Conservation (phyloP, 2,888 invertebrate species). For the Halictus quadricinctus region DNA sequence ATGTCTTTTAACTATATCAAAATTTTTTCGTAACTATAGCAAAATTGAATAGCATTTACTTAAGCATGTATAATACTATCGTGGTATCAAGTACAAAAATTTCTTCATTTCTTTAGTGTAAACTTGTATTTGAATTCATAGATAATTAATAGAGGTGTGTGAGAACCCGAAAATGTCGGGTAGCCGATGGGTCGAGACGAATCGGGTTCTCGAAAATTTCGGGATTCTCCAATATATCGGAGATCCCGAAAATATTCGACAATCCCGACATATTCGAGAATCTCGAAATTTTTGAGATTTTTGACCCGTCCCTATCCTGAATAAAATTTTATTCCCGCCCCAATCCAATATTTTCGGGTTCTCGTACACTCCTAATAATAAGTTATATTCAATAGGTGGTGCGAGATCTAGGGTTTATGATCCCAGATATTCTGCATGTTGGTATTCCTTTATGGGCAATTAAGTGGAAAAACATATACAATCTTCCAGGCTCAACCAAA, state of each 20-base stretch:
- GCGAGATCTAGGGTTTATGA: slow-evolving; percentile 87
- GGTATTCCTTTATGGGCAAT: slow-evolving; percentile 84
- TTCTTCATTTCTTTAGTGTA: neutral
- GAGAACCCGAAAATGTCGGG: no score
- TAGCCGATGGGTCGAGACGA: no score
- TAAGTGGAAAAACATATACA: slow-evolving; percentile 74
- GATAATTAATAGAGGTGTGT: neutral
- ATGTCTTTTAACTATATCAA: neutral
- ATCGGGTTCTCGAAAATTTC: no score
- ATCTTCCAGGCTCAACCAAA: slow-evolving; percentile 74
- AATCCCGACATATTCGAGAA: no score
- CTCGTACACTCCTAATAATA: neutral
- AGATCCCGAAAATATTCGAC: no score
- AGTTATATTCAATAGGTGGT: slow-evolving; percentile 82
- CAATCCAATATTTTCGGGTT: no score
- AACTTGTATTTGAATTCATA: slow-evolving; percentile 17
- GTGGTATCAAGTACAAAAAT: neutral
- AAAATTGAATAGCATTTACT: neutral
- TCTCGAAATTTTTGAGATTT: no score
- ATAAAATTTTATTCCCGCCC: no score
- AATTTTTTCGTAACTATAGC: neutral
- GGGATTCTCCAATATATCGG: no score
- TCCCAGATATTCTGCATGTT: slow-evolving; percentile 87
- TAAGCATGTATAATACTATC: neutral
- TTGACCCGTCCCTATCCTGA: no score